Conservation (phyloP, 2,888 invertebrate species). For the Pedicia rivosa region DNA sequence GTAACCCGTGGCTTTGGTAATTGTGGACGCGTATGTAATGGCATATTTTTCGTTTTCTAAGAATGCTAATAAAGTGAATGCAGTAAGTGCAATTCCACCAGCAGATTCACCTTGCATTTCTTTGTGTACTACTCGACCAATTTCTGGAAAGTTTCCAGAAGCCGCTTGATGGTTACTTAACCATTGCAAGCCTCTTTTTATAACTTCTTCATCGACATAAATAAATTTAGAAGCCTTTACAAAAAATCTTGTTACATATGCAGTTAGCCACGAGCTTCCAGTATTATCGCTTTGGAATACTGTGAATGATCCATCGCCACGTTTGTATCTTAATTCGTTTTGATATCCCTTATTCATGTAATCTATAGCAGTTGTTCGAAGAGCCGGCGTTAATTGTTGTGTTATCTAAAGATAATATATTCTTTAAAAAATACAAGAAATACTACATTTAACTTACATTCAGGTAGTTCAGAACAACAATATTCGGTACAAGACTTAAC, state of each 20-base stretch:
- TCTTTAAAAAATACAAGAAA: too few relatives aligned
- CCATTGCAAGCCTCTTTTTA: conserved; percentile 53
- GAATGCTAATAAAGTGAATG: conserved; percentile 60
- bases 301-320: conserved; percentile 62
- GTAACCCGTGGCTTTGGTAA: conserved; percentile 63
- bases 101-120: conserved; percentile 59
- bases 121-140: conserved; percentile 48
- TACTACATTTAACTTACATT: conserved; percentile 53
- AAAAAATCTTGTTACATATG: conserved; percentile 68
- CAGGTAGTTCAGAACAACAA: conserved; percentile 52
- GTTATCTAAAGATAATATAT: conserved; percentile 42
- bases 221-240: conserved; percentile 54
- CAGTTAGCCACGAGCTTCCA: conserved; percentile 69
- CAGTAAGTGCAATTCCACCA: conserved; percentile 60
- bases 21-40: conserved; percentile 41
- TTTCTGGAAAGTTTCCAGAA: conserved; percentile 69
- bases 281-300: conserved; percentile 48
- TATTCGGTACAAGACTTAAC: conserved; percentile 50
- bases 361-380: conserved; percentile 39
- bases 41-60: conserved; percentile 39
- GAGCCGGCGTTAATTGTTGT: conserved; percentile 44
- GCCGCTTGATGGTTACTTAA: conserved; percentile 47
- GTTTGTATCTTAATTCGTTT: conserved; percentile 57
- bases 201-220: conserved; percentile 49
- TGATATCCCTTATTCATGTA: conserved; percentile 51